These are phyloP conservation scores for Mesoligia furuncula DNA, from an alignment of 2,888 invertebrate genomes.

Conservation along the genomic window DNA sequence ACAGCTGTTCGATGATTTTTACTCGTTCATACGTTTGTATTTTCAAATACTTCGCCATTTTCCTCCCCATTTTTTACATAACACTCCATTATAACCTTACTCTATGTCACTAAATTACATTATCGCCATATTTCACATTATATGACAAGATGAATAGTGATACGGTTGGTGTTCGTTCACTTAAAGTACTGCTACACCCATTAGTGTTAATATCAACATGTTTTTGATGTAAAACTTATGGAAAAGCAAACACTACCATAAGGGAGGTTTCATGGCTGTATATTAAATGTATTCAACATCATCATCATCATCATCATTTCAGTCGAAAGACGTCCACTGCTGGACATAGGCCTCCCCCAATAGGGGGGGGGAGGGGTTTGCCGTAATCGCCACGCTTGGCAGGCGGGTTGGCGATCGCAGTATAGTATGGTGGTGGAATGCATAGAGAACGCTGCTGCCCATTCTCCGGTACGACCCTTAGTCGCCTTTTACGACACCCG, in stretches of 20 bases:
- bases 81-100: slow-evolving; percentile 12
- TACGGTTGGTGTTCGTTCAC: slow-evolving; percentile 24
- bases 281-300: not conserved
- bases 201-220: slow-evolving; percentile 51
- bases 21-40: not conserved
- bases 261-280: slow-evolving; percentile 23
- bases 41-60: not conserved
- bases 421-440: too few species aligned
- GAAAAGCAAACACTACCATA: slow-evolving; percentile 33
- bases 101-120: slow-evolving; percentile 16
- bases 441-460: too few species aligned
- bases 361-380: too few species aligned
- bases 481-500: too few species aligned
- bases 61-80: not conserved
- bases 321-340: too few species aligned
- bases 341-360: too few species aligned
- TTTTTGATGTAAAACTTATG: slow-evolving; percentile 47
- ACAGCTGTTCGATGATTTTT: too few species aligned
- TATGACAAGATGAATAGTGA: slow-evolving; percentile 56
- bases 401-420: too few species aligned
- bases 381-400: too few species aligned
- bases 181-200: slow-evolving; percentile 45
- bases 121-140: slow-evolving; percentile 43
- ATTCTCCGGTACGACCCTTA: too few species aligned
- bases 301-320: too few species aligned